Evolutionary conservation across 37 sponge, comb jelly and placozoan genomes (phyloP).

Genomic region (Spongia lamella): DNA sequence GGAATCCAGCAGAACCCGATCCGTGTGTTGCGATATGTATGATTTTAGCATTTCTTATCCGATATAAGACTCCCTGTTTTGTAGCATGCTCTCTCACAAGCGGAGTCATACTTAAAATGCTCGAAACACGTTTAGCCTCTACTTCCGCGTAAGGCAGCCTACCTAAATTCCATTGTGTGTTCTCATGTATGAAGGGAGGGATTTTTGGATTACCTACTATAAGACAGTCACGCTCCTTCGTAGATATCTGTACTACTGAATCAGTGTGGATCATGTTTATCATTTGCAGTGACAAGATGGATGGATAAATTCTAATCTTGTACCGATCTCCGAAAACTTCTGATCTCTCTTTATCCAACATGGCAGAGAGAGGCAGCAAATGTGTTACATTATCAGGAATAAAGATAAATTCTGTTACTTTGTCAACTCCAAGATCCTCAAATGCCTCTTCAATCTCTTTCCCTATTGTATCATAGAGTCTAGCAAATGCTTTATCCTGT

Average conservation of each 20-base stretch:
- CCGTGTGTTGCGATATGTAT: slow-evolving; percentile 27
- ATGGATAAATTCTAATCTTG: too few species aligned
- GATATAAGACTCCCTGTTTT: slow-evolving; percentile 9
- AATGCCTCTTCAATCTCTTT: too few species aligned
- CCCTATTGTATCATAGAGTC: too few species aligned
- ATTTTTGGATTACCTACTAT: slow-evolving; percentile 13
- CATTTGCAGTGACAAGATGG: neutral
- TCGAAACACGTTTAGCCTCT: slow-evolving; percentile 14
- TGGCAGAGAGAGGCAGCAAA: slow-evolving; percentile 56
- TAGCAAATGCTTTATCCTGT: too few species aligned
- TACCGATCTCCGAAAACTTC: too few species aligned
- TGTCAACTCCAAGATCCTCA: too few species aligned
- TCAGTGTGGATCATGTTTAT: neutral
- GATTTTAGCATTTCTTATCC: slow-evolving; percentile 13
- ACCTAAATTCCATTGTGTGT: slow-evolving; percentile 5
- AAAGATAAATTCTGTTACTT: slow-evolving; percentile 33
- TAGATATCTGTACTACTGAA: too few species aligned
- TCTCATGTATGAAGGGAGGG: slow-evolving; percentile 1
- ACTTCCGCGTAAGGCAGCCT: slow-evolving; percentile 16
- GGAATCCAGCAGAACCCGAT: slow-evolving; percentile 9
- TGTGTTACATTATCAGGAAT: slow-evolving; percentile 65
- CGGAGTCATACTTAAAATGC: slow-evolving; percentile 15
- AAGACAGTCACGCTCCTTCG: neutral
- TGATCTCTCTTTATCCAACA: slow-evolving; percentile 11
- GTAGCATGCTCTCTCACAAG: slow-evolving; percentile 27